Evolutionary conservation across 2,797 vertebrate species (phyloP), one percentile per base, ranked within the genome.

Genomic region (Peromyscus attwateri): DNA sequence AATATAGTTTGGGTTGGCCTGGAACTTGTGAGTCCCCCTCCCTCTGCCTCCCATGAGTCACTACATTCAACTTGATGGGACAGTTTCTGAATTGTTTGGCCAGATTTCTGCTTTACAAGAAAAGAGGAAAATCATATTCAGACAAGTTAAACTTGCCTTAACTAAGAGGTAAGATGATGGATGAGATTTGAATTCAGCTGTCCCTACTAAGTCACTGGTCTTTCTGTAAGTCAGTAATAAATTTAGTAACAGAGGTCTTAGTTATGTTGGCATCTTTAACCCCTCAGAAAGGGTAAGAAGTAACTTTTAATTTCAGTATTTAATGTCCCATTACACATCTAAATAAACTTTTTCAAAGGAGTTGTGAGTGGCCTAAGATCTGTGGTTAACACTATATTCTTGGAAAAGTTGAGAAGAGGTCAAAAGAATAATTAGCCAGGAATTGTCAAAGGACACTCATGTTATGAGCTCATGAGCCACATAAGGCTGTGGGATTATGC

Each of bases 221-320:
- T 92, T 68, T 94, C 55, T 62, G 46, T 37, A 97, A 85, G 49
- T 83, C 73, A 96, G 49, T 75, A 92, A 85, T 94, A 95, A 92
- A 95, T 71, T 90, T 82, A 71, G 7, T 87, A 88, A 91, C 4
- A 7, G 66, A 83, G 10, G 11, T 92, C 90, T 92, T 84, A 34
- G 94, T 94, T 83, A 94, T 43, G 27, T 19, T 96, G 71, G 25
- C 75, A 88, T 96, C 94, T 95, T 92, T 60, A 94, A 89, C 70
- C 46, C 34, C 82, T 43, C 68, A 73, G 93, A 92, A 57, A 73
- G 19, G 87, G 80, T 95, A 94, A 90, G 79, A 46, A 92, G 52
- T 94, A 94, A 95, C 62, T 95, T 95, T 60, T 60, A 95, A 89
- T 93, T 95, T 95, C 62, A 94, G 25, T 94, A 88, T 92, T 73